Evolutionary conservation across 2,113 vertebrate genomes (phyloP), one percentile per base, ranked within the genome.

Genomic region (Synchiropus splendidus): DNA sequence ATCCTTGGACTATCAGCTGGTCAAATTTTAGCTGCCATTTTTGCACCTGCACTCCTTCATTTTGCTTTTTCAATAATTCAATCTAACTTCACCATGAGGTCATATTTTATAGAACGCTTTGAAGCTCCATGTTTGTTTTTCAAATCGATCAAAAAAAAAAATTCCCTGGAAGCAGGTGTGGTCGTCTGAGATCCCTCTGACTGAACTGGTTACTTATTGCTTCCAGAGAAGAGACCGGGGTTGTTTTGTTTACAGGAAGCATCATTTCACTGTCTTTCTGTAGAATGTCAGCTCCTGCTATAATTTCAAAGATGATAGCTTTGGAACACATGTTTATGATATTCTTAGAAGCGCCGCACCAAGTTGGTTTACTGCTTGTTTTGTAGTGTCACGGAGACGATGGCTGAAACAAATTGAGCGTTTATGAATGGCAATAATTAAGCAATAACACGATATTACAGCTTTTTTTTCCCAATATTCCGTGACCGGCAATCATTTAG

Each of bases 111-210:
- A 59, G 50, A 62, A 40, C 56, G 59, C 59, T 74, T 69, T 62
- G 56, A 79, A 66, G 57, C 51, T 40, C 51, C 67, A 73, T 75
- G 68, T 75, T 78, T 71, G 56, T 53, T 70, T 63, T 56, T 64
- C 33, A 52, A 58, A 62, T 51, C 54, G n/a, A n/a, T n/a, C n/a
- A n/a, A n/a, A n/a, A n/a, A n/a, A n/a, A n/a, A n/a, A n/a, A n/a
- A n/a, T n/a, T n/a, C 60, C 37, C 48, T 61, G 61, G 74, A 51
- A 43, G 41, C 70, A 61, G 66, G 72, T 71, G 63, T 76, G 70
- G 63, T 71, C 65, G 54, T 31, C 36, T 44, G 31, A 12, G 34
- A 34, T 13, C 61, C 36, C 31, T 63, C 33, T 17, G 41, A 43
- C 48, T 34, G 54, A 70, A 54, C 45, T 52, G 49, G 42, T 31